These are phyloP conservation scores for Astyanax mexicanus DNA, from an alignment of 2,797 vertebrate species.

Conservation along the genomic window DNA sequence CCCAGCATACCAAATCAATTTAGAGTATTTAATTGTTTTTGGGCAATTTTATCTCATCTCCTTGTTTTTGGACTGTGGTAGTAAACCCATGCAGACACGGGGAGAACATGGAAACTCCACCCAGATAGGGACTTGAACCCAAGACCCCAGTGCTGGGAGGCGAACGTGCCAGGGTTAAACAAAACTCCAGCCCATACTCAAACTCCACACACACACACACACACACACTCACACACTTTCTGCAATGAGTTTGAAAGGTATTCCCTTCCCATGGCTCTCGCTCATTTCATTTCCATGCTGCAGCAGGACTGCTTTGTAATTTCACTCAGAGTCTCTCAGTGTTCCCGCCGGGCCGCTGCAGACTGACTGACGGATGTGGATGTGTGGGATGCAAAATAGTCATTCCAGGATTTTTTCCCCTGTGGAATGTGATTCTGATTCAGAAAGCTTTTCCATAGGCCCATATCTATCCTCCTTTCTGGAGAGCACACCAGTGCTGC, in stretches of 20 bases:
- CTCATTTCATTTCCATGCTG: constrained; percentile 47
- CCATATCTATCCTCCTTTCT: constrained; percentile 22
- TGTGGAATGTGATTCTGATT: constrained; percentile 39
- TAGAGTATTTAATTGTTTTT: no score
- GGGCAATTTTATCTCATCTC: no score
- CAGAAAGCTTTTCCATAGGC: constrained; percentile 26
- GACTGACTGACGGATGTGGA: constrained; percentile 40
- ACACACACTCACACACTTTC: neutral
- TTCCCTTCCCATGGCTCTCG: neutral
- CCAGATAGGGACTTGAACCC: no score
- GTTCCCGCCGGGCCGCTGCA: constrained; percentile 27
- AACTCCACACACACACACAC: no score
- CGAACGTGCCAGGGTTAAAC: no score
- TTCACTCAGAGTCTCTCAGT: constrained; percentile 26
- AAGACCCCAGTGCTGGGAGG: no score
- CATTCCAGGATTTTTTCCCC: constrained; percentile 51
- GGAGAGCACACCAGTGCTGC: constrained; percentile 14
- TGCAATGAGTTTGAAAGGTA: neutral
- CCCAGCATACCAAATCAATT: no score
- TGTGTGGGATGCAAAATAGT: constrained; percentile 50
- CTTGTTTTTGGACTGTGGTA: no score
- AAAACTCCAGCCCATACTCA: no score
- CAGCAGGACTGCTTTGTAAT: constrained; percentile 41
- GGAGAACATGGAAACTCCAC: no score
- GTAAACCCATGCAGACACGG: no score